Base-by-base conservation (phyloP, 2,888 invertebrate species). In the Agrotis exclamationis region DNA sequence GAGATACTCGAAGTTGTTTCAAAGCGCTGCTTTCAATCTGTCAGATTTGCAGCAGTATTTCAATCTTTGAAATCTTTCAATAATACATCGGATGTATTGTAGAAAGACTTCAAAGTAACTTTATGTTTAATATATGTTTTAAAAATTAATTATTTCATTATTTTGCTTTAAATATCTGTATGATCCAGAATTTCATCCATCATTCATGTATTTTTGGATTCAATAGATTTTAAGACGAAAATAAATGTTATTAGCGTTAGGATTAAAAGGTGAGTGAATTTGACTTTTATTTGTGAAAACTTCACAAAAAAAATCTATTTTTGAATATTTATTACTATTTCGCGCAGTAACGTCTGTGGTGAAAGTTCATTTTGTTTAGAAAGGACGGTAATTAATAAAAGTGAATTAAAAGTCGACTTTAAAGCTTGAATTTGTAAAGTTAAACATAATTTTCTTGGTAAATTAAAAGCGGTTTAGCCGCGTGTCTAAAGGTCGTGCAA, bases 131-230 rank as follows among this genome's bases (percentile, higher is more conserved):
- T n/a, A n/a, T n/a, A n/a, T n/a, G n/a, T n/a, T n/a, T n/a, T n/a
- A n/a, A n/a, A n/a, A 39, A 39, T 39, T 39, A 39, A 11, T 39
- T 39, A 11, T 39, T 33, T 39, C 1, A 39, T 11, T 39, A 11
- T 59, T 78, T 56, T 54, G 28, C 22, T 33, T 66, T 66, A 80
- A 75, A 76, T 67, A 76, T 66, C 58, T 75, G 54, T 58, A 58
- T 48, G 33, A 48, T 66, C 53, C 48, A 53, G 44, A 62, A 74
- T 57, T 66, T 63, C 62, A 80, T 76, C 39, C 57, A 76, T 67
- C 80, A 80, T 80, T 80, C 76, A 67, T 67, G 62, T 53, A 76
- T 58, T 75, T 80, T 80, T 80, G 50, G 67, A 50, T 22, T 50
- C 80, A 48, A 9, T 48, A 24, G 57, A 79, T n/a, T n/a, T 65